These are phyloP conservation scores for Corapipo altera DNA, from an alignment of 2,113 vertebrate species.

Conservation along the genomic window DNA sequence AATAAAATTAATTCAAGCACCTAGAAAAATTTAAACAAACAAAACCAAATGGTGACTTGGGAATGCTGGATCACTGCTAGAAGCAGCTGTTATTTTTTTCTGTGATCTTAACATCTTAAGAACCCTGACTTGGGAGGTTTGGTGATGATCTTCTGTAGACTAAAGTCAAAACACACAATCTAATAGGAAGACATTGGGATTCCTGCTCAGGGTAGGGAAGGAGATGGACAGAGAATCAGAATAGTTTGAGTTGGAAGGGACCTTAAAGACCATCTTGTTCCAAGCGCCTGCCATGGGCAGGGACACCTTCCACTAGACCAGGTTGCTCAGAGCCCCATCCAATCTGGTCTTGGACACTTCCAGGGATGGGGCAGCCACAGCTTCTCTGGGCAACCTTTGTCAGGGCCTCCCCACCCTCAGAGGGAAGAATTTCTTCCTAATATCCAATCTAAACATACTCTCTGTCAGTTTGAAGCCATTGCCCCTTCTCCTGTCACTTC, in stretches of 20 bases:
- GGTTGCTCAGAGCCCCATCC: not conserved
- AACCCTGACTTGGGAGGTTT: not conserved
- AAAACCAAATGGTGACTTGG: not conserved
- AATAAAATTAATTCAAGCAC: not conserved
- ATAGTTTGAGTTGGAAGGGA: not conserved
- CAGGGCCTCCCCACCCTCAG: not conserved
- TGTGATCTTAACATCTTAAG: not conserved
- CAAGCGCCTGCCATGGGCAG: not conserved
- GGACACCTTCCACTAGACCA: not conserved
- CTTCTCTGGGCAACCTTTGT: not conserved
- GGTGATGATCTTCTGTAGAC: not conserved
- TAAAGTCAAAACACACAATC: not conserved
- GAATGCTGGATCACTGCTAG: not conserved
- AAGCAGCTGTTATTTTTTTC: not conserved
- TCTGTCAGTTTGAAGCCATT: not conserved
- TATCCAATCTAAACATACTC: not conserved
- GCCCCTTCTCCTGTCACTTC: not conserved
- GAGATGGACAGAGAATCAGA: not conserved
- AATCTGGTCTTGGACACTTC: not conserved
- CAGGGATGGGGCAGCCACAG: not conserved
- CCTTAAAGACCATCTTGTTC: not conserved
- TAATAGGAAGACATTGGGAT: not conserved
- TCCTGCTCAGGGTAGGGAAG: not conserved
- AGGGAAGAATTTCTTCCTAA: not conserved
- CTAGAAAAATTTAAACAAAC: not conserved